A percentile compares a stretch with the other conserved stretches of the same genome.
Conservation (phyloP, 2,888 invertebrate species). For the Noctua fimbriata region DNA sequence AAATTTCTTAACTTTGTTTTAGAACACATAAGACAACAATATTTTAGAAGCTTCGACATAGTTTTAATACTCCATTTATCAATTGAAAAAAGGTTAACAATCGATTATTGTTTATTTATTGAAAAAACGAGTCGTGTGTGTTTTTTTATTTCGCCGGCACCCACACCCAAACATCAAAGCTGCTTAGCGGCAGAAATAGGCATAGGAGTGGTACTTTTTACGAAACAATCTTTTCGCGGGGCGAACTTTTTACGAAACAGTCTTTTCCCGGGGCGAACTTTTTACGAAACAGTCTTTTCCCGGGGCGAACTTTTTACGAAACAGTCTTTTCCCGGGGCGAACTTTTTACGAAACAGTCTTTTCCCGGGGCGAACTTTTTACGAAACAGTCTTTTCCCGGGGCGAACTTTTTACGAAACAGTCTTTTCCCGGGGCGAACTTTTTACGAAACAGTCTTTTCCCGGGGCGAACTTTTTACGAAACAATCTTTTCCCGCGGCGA, state of each 20-base stretch:
- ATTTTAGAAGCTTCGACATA: conserved; percentile 45
- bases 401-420: no score
- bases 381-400: neutral
- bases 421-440: no score
- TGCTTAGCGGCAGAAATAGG: neutral
- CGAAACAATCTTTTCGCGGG: no score
- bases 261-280: neutral
- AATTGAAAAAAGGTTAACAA: neutral
- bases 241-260: no score
- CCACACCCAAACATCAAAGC: neutral
- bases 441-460: no score
- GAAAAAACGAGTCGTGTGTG: neutral
- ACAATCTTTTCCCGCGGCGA: neutral
- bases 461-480: neutral
- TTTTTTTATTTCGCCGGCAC: neutral
- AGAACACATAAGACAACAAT: conserved; percentile 44
- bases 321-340: neutral
- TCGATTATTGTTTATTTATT: neutral
- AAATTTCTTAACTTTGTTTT: conserved; percentile 17
- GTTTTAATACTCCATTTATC: conserved; percentile 45
- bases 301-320: neutral
- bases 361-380: neutral
- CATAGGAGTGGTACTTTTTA: no score
- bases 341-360: neutral
- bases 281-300: neutral